Evolutionary conservation across 1,140 invertebrate species (phyloP).

Genomic region (Plectrocnemia conspersa): DNA sequence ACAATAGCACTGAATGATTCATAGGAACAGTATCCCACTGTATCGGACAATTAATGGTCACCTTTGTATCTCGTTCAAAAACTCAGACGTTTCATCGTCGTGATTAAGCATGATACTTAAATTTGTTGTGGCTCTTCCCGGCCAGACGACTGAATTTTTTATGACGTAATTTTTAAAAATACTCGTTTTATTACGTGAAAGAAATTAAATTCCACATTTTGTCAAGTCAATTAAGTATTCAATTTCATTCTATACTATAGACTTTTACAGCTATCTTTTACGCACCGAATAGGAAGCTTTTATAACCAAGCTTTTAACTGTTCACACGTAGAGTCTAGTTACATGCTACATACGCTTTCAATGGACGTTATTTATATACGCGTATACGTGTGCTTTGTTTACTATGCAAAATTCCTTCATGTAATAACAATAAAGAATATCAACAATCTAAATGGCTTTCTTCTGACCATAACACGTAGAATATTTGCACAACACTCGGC

Average conservation of each 20-base stretch:
- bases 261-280: no score
- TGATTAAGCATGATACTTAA: slow-evolving; percentile 6
- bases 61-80: background rate
- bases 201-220: slow-evolving; percentile 16
- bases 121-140: slow-evolving; percentile 4
- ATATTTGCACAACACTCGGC: no score
- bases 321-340: no score
- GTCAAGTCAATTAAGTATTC: slow-evolving; percentile 17
- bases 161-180: slow-evolving; percentile 17
- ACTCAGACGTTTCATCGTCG: slow-evolving; percentile 4
- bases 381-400: background rate
- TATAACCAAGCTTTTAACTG: no score
- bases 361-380: background rate
- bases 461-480: background rate
- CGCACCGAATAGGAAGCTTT: background rate
- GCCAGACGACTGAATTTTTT: slow-evolving; percentile 10
- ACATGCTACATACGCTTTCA: no score
- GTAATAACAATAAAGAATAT: slow-evolving; percentile 10
- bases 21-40: no score
- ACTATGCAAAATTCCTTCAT: slow-evolving; percentile 12
- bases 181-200: slow-evolving; percentile 9
- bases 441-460: slow-evolving; percentile 3
- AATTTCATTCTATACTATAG: slow-evolving; percentile 9
- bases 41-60: slow-evolving; percentile 11
- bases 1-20: no score